Evolutionary conservation across 2,888 invertebrate genomes (phyloP), one percentile per base, ranked within the genome.

Genomic region (Luperina testacea): DNA sequence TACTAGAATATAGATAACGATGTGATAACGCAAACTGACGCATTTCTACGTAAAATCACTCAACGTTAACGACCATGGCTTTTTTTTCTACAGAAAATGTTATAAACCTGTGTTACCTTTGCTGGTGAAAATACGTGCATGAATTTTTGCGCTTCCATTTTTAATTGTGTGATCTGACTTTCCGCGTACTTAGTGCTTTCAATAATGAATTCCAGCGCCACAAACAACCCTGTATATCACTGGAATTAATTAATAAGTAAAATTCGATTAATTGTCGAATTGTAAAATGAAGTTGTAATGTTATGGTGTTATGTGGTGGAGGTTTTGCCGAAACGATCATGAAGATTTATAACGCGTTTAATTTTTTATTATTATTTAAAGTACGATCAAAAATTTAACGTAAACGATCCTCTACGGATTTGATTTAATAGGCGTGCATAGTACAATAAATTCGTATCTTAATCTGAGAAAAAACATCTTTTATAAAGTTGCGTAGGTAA

Each of bases 381-480:
- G 32, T 38, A 71, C 57, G 63, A 78, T 76, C 17, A 68, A 81
- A 77, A 78, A 80, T 72, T 42, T 63, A 78, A 68, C 59, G 42
- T 57, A 42, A 71, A 61, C 38, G 65, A 82, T 71, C 57, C n/a
- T 78, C 64, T 57, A 83, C 69, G 57, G 69, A 82, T 81, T 74
- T 81, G 80, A 83, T 88, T 81, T 87, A 87, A 82, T 80, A 83
- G 85, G 65, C 85, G 81, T 81, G 78, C 78, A 80, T 80, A 85
- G 74, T 79, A 85, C 74, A 81, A 78, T 84, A 84, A 83, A 86
- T 85, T 86, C 68, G 67, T 88, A 87, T 89, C 85, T 85, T 89
- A 90, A 88, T 90, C 83, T 88, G 87, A 86, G 87, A 86, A 90
- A 84, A 86, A 86, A 79, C 77, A 64, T 80, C 45, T 83, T 84